phyloP scores from a whole-genome alignment of 2,113 vertebrate genomes.

The Brachypodius melanocephalos region DNA sequence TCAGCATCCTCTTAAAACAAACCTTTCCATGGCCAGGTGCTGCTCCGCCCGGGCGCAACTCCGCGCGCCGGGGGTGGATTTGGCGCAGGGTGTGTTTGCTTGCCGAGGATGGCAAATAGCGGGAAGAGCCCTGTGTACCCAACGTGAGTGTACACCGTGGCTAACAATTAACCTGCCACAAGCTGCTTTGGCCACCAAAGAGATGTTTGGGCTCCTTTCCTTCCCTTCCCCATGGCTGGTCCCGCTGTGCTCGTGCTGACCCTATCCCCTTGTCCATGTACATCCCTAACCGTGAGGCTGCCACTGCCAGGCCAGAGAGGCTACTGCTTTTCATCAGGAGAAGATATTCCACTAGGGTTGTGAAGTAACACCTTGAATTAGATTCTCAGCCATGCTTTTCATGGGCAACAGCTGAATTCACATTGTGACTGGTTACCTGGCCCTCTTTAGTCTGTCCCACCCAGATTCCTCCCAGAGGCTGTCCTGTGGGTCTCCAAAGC shows the following conservation, averaged over 20 bases:
- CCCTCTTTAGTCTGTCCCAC: not conserved
- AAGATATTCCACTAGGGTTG: not conserved
- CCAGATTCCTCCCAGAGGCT: not conserved
- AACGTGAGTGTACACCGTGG: not conserved
- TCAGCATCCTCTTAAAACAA: not conserved
- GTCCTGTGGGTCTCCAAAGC: not conserved
- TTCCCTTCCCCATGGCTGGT: not conserved
- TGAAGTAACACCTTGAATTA: not conserved
- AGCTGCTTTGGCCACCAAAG: not conserved
- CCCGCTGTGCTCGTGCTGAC: rapidly evolving
- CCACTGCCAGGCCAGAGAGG: rapidly evolving
- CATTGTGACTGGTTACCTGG: rapidly evolving
- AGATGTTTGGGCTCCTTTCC: not conserved
- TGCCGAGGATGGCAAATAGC: not conserved
- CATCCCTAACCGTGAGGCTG: rapidly evolving
- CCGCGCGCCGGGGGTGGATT: rapidly evolving
- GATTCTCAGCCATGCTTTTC: not conserved
- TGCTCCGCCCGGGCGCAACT: not conserved
- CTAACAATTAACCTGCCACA: conserved; percentile 8
- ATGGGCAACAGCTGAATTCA: not conserved
- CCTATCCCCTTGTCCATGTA: not conserved
- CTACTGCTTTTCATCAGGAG: not conserved
- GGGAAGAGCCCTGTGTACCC: not conserved
- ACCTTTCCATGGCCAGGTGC: not conserved
- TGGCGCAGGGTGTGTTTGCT: not conserved